Base-by-base conservation (phyloP, 2,888 invertebrate genomes). In the Pemphredon lugubris region DNA sequence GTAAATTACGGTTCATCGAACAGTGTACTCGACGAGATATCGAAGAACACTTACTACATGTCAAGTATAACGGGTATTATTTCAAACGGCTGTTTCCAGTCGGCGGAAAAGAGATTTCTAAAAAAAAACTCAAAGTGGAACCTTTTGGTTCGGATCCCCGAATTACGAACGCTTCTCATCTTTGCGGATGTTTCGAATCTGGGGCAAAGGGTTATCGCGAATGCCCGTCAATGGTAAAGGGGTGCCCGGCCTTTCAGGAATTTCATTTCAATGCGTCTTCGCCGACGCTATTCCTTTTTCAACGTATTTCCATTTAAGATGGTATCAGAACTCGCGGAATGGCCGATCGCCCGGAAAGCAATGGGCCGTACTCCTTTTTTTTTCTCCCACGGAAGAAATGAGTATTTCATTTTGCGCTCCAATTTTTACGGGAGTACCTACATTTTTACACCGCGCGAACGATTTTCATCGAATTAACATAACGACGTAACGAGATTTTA, bases 241-340 rank as follows among this genome's bases (percentile, higher is more conserved):
- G 40, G 50, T 23, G 50, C 45, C 45, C 45, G 69, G 66, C 77
- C 77, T 68, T 77, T 67, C 51, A 77, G 61, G 77, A 77, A 77
- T 77, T 77, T 77, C 77, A 77, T 77, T 77, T 77, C 77, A 58
- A 77, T 67, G 77, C 73, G 54, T 73, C 69, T 64, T 63, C 65
- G 55, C 55, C 60, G 50, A 60, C 64, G 37, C 71, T 75, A 75
- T 63, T 75, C 64, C 71, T 72, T 75, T 75, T 71, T 64, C 57
- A 47, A 26, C 64, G 64, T 59, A 67, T 60, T 67, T 75, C 65
- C 73, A 68, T 76, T 72, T 58, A 68, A 76, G 61, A 61, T 51
- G 77, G 55, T 72, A 76, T 76, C 75, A 60, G 64, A 57, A 50
- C 54, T 37, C 58, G 69, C 47, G 40, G 57, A 39, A 68, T 48